Conservation (phyloP, 1,140 invertebrate species). For the Drosophila tani region DNA sequence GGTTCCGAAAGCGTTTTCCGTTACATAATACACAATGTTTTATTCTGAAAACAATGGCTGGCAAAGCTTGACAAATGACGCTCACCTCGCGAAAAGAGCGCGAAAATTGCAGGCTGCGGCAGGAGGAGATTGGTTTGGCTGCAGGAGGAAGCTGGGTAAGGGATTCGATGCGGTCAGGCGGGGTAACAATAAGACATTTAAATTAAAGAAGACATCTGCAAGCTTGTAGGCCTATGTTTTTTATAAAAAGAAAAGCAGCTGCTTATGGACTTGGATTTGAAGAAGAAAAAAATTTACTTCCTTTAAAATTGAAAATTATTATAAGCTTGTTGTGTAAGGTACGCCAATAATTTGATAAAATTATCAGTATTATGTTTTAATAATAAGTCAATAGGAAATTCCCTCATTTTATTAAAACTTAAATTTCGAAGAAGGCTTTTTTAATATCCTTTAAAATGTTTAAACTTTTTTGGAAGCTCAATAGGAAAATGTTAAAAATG, state of each 20-base stretch:
- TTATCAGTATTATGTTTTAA: too few relatives aligned
- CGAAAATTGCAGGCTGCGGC: slow-evolving; percentile 49
- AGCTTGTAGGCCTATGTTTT: background rate
- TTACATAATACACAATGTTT: slow-evolving; percentile 41
- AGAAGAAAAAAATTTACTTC: too few relatives aligned
- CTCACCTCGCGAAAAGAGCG: slow-evolving; percentile 52
- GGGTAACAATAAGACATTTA: background rate
- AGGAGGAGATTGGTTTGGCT: slow-evolving; percentile 1
- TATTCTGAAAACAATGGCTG: slow-evolving; percentile 18
- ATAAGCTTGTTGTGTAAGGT: too few relatives aligned
- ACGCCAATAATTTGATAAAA: too few relatives aligned
- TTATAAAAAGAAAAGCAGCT: background rate
- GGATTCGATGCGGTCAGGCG: slow-evolving; percentile 23
- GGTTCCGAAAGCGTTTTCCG: slow-evolving; percentile 27
- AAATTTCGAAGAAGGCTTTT: too few relatives aligned
- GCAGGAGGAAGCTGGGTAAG: slow-evolving; percentile 7
- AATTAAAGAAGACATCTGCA: slow-evolving; percentile 6
- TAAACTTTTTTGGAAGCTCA: too few relatives aligned
- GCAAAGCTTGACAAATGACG: slow-evolving; percentile 32
- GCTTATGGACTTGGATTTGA: background rate
- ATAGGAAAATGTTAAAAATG: too few relatives aligned
- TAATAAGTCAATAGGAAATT: too few relatives aligned
- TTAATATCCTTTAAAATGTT: too few relatives aligned
- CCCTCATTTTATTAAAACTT: too few relatives aligned
- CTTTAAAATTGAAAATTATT: too few relatives aligned